A percentile compares a stretch with the other conserved stretches of the same genome.
phyloP scores from a whole-genome alignment of 2,888 invertebrate genomes.

The Andrena praecox region DNA sequence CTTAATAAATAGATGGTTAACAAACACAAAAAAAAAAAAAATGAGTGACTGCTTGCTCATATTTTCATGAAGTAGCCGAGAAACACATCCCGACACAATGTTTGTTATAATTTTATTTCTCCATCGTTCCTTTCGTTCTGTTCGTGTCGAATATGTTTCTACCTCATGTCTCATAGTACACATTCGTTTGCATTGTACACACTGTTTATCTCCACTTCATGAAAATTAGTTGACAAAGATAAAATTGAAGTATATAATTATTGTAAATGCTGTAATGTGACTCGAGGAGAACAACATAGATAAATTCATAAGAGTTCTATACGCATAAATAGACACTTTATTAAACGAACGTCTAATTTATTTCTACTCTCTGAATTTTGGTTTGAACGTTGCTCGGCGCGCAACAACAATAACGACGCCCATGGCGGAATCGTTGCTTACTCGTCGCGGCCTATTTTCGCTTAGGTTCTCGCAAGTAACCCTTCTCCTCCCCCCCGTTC shows the following conservation, averaged over 20 bases:
- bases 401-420: slow-evolving; percentile 4
- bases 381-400: slow-evolving; percentile 30
- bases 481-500: slow-evolving; percentile 11
- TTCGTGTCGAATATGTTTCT: slow-evolving; percentile 48
- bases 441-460: slow-evolving; percentile 56
- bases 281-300: slow-evolving; percentile 62
- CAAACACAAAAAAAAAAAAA: slow-evolving; percentile 35
- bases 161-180: slow-evolving; percentile 52
- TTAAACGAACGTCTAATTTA: slow-evolving; percentile 75
- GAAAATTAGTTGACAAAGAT: slow-evolving; percentile 61
- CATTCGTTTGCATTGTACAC: slow-evolving; percentile 67
- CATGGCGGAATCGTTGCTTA: slow-evolving; percentile 16
- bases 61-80: slow-evolving; percentile 75
- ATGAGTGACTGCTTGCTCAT: slow-evolving; percentile 77
- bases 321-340: slow-evolving; percentile 78
- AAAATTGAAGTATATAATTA: slow-evolving; percentile 67
- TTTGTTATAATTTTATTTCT: slow-evolving; percentile 54
- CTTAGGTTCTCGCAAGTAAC: slow-evolving; percentile 19
- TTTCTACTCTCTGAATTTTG: slow-evolving; percentile 74
- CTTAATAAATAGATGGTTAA: slow-evolving; percentile 70
- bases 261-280: slow-evolving; percentile 75
- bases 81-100: slow-evolving; percentile 40
- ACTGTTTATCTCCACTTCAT: slow-evolving; percentile 70
- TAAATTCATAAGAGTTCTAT: slow-evolving; percentile 73
- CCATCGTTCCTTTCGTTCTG: slow-evolving; percentile 49